Conservation (phyloP, 1,140 invertebrate species). For the Hypothenemus hampei region DNA sequence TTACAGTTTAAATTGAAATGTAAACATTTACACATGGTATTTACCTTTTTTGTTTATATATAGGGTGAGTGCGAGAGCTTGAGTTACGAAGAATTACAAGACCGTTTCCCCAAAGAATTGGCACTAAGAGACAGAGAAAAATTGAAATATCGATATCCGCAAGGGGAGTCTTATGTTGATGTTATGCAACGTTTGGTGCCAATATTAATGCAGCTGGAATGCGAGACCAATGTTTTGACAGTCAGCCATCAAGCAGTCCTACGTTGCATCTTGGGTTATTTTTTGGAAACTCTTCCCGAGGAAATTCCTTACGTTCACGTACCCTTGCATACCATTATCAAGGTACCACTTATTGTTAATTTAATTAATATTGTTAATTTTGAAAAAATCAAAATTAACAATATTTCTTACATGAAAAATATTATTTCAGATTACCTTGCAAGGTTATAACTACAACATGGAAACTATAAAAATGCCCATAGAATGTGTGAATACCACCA, state of each 20-base stretch:
- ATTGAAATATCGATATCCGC: constrained; percentile 86
- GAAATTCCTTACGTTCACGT: constrained; percentile 89
- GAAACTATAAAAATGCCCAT: constrained; percentile 76
- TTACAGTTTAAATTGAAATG: background rate
- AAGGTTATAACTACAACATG: constrained; percentile 77
- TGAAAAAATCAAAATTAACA: background rate
- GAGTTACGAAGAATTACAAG: constrained; percentile 91
- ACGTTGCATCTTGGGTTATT: constrained; percentile 87
- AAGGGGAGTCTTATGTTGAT: constrained; percentile 87
- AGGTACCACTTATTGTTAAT: constrained; percentile 46
- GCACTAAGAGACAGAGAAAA: constrained; percentile 88
- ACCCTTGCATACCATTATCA: constrained; percentile 84
- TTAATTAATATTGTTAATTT: background rate
- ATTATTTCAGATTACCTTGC: constrained; percentile 55
- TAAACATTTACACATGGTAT: background rate
- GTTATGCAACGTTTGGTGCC: constrained; percentile 79
- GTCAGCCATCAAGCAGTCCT: constrained; percentile 88
- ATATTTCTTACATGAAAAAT: background rate
- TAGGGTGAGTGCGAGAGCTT: constrained; percentile 89
- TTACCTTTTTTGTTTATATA: too few relatives aligned
- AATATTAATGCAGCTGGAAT: constrained; percentile 73
- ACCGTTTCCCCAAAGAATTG: constrained; percentile 85
- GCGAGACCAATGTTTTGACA: constrained; percentile 79
- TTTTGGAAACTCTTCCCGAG: constrained; percentile 69
- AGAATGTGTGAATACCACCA: constrained; percentile 80